Percentiles rank a stretch among this genome's conserved stretches.
phyloP scores from a whole-genome alignment of 2,888 invertebrate species.

The Drosophila falleni region DNA sequence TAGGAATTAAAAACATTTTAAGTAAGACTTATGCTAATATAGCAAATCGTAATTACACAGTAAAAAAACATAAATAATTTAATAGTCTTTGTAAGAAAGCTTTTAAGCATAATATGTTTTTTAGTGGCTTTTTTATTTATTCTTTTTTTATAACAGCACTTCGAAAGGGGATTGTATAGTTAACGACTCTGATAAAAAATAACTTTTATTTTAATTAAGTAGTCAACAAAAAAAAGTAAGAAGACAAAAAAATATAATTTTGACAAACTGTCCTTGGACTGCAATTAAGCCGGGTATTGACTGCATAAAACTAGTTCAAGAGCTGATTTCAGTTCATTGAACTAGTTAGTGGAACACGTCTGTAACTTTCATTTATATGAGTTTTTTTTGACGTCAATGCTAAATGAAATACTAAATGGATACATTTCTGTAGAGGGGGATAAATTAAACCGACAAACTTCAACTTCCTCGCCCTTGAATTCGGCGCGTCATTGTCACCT shows the following conservation, averaged over 20 bases:
- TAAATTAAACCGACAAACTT: constrained; percentile 4
- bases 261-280: background rate
- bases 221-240: background rate
- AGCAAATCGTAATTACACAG: too few species aligned
- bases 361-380: constrained; percentile 2
- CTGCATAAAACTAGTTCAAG: constrained; percentile 8
- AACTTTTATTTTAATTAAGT: background rate
- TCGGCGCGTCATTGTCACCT: constrained; percentile 39
- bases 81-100: too few species aligned
- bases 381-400: constrained; percentile 11
- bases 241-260: background rate
- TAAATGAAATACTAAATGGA: constrained; percentile 2
- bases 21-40: too few species aligned
- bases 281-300: background rate
- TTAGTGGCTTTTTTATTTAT: too few species aligned
- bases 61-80: too few species aligned
- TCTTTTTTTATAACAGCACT: too few species aligned
- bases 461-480: constrained; percentile 19
- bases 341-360: constrained; percentile 18
- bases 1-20: too few species aligned
- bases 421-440: background rate
- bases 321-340: constrained; percentile 1
- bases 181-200: too few species aligned
- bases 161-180: too few species aligned
- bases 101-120: too few species aligned